A percentile compares a stretch with the other conserved stretches of the same genome.
Evolutionary conservation across 2,113 vertebrate genomes (phyloP).

Genomic region (Saccopteryx bilineata): DNA sequence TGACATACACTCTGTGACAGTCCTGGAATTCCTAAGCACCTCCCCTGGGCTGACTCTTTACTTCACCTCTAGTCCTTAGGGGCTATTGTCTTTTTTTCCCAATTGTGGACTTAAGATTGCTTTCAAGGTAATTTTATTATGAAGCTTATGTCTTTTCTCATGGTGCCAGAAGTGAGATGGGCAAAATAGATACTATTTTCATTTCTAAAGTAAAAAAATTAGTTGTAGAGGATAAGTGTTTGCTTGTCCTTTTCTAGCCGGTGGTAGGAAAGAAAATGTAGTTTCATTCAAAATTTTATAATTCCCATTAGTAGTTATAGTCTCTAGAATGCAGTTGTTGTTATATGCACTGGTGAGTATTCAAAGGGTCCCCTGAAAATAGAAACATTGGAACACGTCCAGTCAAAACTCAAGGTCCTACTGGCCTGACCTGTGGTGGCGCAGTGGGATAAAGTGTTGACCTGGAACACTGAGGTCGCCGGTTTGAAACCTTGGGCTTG

Average conservation of each 20-base stretch:
- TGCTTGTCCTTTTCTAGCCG: not conserved
- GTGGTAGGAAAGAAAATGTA: constrained; percentile 4
- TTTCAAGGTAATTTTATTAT: constrained; percentile 38
- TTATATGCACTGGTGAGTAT: not conserved
- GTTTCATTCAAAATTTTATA: constrained; percentile 20
- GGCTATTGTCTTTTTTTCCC: not conserved
- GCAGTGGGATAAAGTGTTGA: too few species aligned
- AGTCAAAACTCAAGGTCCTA: constrained; percentile 30
- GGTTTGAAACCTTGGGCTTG: too few species aligned
- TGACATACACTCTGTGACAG: not conserved
- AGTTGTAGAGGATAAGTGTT: constrained; percentile 28
- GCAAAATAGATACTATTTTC: not conserved
- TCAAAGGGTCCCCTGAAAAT: not conserved
- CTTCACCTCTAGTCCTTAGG: not conserved
- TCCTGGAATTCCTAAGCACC: not conserved
- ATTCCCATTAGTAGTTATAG: not conserved
- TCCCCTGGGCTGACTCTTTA: not conserved
- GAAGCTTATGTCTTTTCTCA: constrained; percentile 36
- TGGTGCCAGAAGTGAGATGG: not conserved
- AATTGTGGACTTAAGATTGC: not conserved
- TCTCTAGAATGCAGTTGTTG: not conserved
- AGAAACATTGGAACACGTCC: not conserved
- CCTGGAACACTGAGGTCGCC: too few species aligned
- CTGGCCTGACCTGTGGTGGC: not conserved
- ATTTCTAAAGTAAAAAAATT: constrained; percentile 45